Percentiles rank a stretch among this genome's conserved stretches.
phyloP scores from a whole-genome alignment of 2,888 invertebrate genomes.

The Orthosia gothica region DNA sequence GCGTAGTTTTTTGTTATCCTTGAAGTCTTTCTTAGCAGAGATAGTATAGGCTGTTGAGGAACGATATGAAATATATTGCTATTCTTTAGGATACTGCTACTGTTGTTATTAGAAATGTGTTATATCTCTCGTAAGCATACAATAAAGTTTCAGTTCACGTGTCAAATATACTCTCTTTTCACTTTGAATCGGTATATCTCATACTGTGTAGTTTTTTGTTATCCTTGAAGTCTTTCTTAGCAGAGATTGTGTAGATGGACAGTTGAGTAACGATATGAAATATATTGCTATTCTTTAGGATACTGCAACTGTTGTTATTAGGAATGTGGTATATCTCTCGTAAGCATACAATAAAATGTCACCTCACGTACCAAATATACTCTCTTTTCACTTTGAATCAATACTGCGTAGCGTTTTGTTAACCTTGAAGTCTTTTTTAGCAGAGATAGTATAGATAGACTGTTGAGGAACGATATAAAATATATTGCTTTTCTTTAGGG shows the following conservation, averaged over 20 bases:
- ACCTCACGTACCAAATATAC: not conserved
- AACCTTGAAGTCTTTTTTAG: not conserved
- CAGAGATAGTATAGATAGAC: not conserved
- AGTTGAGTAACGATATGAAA: not conserved
- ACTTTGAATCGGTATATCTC: not conserved
- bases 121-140: not conserved
- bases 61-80: not conserved
- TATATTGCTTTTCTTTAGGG: not conserved
- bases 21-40: too few species aligned
- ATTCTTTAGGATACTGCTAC: not conserved
- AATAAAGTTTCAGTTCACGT: conserved; percentile 1
- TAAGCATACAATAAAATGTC: not conserved
- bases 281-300: not conserved
- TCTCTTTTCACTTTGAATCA: conserved; percentile 11
- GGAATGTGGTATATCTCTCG: not conserved
- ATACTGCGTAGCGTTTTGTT: too few species aligned
- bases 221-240: not conserved
- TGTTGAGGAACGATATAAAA: not conserved
- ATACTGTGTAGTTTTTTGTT: too few species aligned
- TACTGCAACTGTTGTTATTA: not conserved
- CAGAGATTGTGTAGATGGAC: not conserved
- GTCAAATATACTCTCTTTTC: conserved; percentile 3
- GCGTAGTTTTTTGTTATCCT: too few species aligned
- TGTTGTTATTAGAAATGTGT: not conserved
- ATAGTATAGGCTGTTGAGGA: too few species aligned